Evolutionary conservation across 2,797 vertebrate species (phyloP).

Genomic region (Trichosurus vulpecula): DNA sequence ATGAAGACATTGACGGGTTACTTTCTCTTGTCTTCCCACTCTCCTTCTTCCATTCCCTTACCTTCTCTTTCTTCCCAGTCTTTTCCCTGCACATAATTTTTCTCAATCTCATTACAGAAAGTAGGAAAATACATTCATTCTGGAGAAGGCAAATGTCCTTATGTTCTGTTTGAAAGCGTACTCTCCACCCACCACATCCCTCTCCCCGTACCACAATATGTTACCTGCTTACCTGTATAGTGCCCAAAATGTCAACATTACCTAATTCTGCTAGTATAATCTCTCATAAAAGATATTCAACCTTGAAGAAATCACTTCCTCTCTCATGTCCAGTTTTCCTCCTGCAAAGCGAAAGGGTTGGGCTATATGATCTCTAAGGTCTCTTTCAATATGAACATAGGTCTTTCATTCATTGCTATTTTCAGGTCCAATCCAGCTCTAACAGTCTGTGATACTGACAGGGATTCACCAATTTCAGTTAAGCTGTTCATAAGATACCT

Average conservation of each 20-base stretch:
- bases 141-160: neutral
- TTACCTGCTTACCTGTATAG: neutral
- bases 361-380: neutral
- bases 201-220: neutral
- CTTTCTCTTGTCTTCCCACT: neutral
- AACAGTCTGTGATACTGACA: neutral
- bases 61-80: neutral
- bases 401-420: neutral
- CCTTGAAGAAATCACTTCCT: neutral
- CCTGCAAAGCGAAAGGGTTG: neutral
- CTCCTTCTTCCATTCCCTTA: neutral
- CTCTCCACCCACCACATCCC: neutral
- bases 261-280: neutral
- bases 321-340: neutral
- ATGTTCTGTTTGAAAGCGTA: neutral
- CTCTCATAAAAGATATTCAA: neutral
- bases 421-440: neutral
- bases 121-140: neutral
- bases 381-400: neutral
- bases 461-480: neutral
- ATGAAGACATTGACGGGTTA: neutral
- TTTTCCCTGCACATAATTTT: neutral
- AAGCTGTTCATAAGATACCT: neutral
- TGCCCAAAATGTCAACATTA: neutral
- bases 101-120: neutral